phyloP scores from a whole-genome alignment of 1,140 invertebrate species.

The Cepaea nemoralis region DNA sequence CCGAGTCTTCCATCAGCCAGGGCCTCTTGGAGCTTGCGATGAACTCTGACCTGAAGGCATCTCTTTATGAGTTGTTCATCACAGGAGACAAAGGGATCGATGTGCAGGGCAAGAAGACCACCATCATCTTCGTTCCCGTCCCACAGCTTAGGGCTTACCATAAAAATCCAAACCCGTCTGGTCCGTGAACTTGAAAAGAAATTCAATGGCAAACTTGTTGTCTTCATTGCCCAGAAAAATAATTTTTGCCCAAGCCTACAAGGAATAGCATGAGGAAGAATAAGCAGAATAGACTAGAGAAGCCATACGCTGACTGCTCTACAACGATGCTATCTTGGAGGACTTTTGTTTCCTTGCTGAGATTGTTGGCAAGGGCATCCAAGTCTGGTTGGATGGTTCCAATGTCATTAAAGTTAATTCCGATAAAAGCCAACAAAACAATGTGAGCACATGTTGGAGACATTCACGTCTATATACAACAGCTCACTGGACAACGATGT shows the following conservation, averaged over 20 bases:
- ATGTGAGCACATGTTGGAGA: constrained; percentile 99
- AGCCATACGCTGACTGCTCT: constrained; percentile 95
- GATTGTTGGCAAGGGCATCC: constrained; percentile 97
- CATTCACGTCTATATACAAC: no score
- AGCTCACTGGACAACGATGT: no score
- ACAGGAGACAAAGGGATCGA: constrained; percentile 86
- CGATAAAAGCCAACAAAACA: constrained; percentile 98
- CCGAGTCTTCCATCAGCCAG: constrained; percentile 88
- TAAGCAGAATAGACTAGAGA: no score
- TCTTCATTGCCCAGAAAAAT: constrained; percentile 87
- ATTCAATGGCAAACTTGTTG: constrained; percentile 98
- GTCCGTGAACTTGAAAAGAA: constrained; percentile 99
- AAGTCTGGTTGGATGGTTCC: no score
- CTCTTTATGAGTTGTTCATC: constrained; percentile 94
- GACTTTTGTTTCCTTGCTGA: constrained; percentile 99
- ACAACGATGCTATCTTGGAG: constrained; percentile 95
- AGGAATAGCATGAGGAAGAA: no score
- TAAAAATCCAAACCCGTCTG: constrained; percentile 93
- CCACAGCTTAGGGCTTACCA: constrained; percentile 97
- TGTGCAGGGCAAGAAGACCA: constrained; percentile 75
- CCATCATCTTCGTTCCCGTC: constrained; percentile 99
- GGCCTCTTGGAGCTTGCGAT: constrained; percentile 94
- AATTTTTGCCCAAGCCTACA: no score
- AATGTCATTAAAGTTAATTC: constrained; percentile 98
- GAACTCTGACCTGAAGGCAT: constrained; percentile 96